Percentiles rank a stretch among this genome's conserved stretches.
These are phyloP conservation scores for Galemys pyrenaicus DNA, from an alignment of 2,113 vertebrate genomes.

Conservation along the genomic window DNA sequence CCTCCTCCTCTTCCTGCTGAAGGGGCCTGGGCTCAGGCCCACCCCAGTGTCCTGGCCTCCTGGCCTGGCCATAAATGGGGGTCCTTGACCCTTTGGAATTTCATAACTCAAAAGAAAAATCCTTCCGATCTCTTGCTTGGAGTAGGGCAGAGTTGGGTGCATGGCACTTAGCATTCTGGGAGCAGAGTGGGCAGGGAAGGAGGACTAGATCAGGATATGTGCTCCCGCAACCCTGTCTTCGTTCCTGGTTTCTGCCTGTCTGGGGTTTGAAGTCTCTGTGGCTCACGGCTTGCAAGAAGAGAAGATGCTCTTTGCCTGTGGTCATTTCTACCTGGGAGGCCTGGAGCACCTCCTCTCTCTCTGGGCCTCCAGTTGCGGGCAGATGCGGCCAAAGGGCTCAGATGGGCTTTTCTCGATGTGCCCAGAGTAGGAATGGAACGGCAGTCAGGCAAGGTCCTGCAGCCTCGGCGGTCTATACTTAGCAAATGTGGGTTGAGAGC, in stretches of 20 bases:
- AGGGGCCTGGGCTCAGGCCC: rapidly evolving
- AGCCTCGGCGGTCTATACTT: too few relatives aligned
- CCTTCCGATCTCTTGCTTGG: background rate
- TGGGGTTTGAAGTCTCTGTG: background rate
- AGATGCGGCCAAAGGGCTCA: too few relatives aligned
- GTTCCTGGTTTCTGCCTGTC: background rate
- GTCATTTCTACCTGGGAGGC: background rate
- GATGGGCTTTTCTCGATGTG: too few relatives aligned
- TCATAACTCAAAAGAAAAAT: background rate
- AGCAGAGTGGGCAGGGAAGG: background rate
- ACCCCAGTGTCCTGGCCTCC: background rate
- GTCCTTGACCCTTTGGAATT: background rate
- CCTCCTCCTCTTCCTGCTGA: background rate
- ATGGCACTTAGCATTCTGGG: background rate
- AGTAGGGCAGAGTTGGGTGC: background rate
- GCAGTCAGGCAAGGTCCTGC: too few relatives aligned
- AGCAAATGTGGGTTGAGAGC: too few relatives aligned
- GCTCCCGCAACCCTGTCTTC: background rate
- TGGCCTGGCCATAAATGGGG: rapidly evolving
- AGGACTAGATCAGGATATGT: rapidly evolving
- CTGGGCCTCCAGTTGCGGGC: background rate
- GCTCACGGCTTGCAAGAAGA: background rate
- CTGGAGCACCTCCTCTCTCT: too few relatives aligned
- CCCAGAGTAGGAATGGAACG: too few relatives aligned
- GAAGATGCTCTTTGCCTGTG: background rate